These are phyloP conservation scores for Grammomys surdaster DNA, from an alignment of 2,113 vertebrate genomes.

Conservation along the genomic window DNA sequence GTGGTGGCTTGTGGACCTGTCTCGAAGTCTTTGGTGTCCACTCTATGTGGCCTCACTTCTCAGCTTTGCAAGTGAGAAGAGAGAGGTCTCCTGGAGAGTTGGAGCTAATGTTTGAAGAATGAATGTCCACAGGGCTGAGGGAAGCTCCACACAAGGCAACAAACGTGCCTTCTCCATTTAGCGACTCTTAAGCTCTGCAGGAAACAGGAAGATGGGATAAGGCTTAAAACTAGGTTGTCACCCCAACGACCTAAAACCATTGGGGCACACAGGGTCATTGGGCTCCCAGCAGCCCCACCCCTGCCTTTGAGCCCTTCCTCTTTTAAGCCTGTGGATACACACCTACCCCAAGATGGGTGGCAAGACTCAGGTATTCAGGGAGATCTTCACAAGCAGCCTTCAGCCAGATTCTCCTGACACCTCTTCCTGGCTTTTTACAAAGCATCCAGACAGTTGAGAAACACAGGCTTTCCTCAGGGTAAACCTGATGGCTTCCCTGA, in stretches of 20 bases:
- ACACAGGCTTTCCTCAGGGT: not conserved
- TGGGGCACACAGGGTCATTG: not conserved
- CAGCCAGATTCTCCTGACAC: not conserved
- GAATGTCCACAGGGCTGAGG: too few species aligned
- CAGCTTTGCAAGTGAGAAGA: not conserved
- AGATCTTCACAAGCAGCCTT: not conserved
- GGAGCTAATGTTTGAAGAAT: not conserved
- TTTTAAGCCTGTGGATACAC: not conserved
- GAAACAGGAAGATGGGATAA: not conserved
- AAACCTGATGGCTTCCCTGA: not conserved
- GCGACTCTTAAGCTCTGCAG: not conserved
- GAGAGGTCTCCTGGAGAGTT: not conserved
- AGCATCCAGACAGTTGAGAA: not conserved
- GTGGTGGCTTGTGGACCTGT: rapidly evolving
- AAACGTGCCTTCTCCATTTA: not conserved
- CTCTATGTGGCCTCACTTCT: not conserved
- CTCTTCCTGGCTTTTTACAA: not conserved
- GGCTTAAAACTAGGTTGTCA: not conserved
- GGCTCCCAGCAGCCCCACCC: too few species aligned
- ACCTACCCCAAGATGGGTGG: not conserved
- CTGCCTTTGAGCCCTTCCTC: not conserved
- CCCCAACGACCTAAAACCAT: rapidly evolving
- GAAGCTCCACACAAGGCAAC: not conserved
- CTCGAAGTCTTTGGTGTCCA: rapidly evolving
- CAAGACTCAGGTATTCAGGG: not conserved